Evolutionary conservation across 2,888 invertebrate genomes (phyloP).

Genomic region (Chalcis sispes): DNA sequence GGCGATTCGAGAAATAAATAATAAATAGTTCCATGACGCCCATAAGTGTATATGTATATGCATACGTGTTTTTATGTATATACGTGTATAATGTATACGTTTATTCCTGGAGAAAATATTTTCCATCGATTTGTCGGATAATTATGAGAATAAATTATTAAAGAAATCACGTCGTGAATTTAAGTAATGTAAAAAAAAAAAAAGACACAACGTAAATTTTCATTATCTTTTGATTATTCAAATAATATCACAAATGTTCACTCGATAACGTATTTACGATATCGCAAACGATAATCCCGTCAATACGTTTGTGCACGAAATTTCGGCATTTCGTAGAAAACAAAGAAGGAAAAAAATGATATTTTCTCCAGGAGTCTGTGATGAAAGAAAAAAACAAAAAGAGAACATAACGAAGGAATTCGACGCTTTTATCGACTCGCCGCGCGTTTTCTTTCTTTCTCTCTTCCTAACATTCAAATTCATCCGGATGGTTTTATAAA

Average conservation of each 20-base stretch:
- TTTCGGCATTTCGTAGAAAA: not conserved
- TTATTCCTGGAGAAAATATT: conserved; percentile 33
- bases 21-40: conserved; percentile 55
- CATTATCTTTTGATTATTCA: not conserved
- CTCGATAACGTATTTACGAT: not conserved
- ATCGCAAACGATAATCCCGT: not conserved
- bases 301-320: not conserved
- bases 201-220: no score
- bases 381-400: conserved; percentile 38
- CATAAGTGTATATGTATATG: conserved; percentile 45
- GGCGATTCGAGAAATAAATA: conserved; percentile 54
- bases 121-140: not conserved
- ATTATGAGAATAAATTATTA: not conserved
- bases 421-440: conserved; percentile 37
- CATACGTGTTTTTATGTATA: conserved; percentile 41
- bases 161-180: not conserved
- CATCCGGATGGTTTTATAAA: not conserved
- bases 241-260: not conserved
- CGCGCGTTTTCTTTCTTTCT: conserved; percentile 13
- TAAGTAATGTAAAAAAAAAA: conserved; percentile 1
- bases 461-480: not conserved
- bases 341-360: not conserved
- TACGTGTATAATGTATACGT: conserved; percentile 53
- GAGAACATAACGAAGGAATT: conserved; percentile 46
- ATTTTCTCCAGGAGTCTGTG: conserved; percentile 41